Conservation (phyloP, 2,113 vertebrate genomes). For the Macroglossus sobrinus region DNA sequence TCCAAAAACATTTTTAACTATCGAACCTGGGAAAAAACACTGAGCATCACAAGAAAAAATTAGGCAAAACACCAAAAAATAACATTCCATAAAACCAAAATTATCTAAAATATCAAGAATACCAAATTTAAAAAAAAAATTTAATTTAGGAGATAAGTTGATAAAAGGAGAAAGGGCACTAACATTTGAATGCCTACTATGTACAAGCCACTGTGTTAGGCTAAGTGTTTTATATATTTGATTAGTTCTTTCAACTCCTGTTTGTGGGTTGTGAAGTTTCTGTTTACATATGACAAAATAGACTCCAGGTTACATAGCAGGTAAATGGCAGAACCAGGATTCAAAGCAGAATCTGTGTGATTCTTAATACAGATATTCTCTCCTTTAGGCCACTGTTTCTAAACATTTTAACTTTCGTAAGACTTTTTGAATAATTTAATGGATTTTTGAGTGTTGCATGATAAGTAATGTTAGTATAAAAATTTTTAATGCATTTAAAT, state of each 20-base stretch:
- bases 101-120: not conserved
- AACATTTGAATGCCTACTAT: not conserved
- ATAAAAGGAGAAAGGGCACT: not conserved
- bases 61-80: not conserved
- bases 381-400: not conserved
- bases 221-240: not conserved
- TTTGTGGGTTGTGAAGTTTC: not conserved
- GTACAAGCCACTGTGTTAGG: not conserved
- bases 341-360: not conserved
- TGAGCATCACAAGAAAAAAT: not conserved
- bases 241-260: not conserved
- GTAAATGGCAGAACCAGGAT: slow-evolving; percentile 4
- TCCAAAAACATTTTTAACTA: slow-evolving; percentile 21
- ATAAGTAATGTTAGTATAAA: slow-evolving; percentile 6
- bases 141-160: not conserved
- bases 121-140: not conserved
- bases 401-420: slow-evolving; percentile 6
- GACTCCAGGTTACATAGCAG: not conserved
- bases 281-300: not conserved
- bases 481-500: not conserved
- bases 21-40: not conserved
- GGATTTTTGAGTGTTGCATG: not conserved
- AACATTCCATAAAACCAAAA: not conserved
- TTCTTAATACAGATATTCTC: not conserved
- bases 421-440: slow-evolving; percentile 1